Conservation (phyloP, 2,113 vertebrate genomes). For the Etia nguti region DNA sequence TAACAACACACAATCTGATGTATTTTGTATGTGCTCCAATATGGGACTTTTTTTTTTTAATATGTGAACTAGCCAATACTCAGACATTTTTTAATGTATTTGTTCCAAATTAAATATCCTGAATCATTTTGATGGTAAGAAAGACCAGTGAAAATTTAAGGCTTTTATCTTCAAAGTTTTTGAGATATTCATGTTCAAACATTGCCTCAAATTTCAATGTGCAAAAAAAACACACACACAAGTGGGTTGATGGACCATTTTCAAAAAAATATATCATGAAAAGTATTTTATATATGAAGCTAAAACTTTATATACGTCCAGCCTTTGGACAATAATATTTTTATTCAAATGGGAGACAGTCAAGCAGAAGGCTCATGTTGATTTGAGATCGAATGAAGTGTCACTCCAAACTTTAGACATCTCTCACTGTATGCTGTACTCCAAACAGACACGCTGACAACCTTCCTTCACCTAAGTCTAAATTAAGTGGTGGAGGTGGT, state of each 20-base stretch:
- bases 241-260: neutral
- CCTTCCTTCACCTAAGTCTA: neutral
- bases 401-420: neutral
- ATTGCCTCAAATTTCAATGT: neutral
- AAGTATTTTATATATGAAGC: neutral
- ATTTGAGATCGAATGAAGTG: neutral
- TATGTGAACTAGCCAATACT: neutral
- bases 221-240: fast-evolving
- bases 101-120: neutral
- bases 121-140: neutral
- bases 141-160: neutral
- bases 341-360: neutral
- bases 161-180: neutral
- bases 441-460: neutral
- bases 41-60: neutral
- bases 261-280: neutral
- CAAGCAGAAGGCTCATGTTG: neutral
- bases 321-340: neutral
- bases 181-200: neutral
- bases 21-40: neutral
- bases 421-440: neutral
- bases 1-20: neutral
- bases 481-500: neutral
- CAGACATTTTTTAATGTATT: neutral
- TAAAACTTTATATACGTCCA: too few species aligned